Percentiles rank a stretch among this genome's conserved stretches.
These are phyloP conservation scores for Stomatorhinus walkeri DNA, from an alignment of 2,797 vertebrate species.

Conservation along the genomic window DNA sequence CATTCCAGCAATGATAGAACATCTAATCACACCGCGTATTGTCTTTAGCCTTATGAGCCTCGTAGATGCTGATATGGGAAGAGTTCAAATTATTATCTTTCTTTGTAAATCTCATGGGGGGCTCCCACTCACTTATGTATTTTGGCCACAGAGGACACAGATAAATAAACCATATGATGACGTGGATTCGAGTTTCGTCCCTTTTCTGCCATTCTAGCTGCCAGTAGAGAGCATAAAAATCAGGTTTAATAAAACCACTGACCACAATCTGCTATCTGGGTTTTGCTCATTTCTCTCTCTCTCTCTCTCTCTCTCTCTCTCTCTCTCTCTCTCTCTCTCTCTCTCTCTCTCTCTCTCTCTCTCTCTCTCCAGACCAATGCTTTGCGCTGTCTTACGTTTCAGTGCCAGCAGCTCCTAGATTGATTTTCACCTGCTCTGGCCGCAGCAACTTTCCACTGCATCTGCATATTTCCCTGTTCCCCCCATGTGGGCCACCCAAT, in stretches of 20 bases:
- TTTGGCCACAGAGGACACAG: constrained; percentile 22
- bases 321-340: not conserved
- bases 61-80: not conserved
- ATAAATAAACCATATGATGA: constrained; percentile 20
- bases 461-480: constrained; percentile 19
- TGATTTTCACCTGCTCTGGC: constrained; percentile 30
- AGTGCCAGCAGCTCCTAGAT: constrained; percentile 29
- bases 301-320: not conserved
- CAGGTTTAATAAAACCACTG: constrained; percentile 27
- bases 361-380: constrained; percentile 28
- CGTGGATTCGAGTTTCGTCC: constrained; percentile 13
- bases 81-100: not conserved
- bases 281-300: constrained; percentile 11
- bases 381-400: constrained; percentile 32
- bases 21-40: not conserved
- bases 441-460: constrained; percentile 25
- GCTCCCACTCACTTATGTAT: constrained; percentile 25
- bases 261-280: constrained; percentile 21
- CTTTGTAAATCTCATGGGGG: not conserved
- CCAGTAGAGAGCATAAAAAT: constrained; percentile 30
- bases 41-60: not conserved
- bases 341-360: not conserved
- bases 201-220: constrained; percentile 23
- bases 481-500: not conserved
- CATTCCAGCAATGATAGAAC: not conserved